A percentile compares a stretch with the other conserved stretches of the same genome.
Evolutionary conservation across 2,113 vertebrate genomes (phyloP).

Genomic region (Anolis sagrei): DNA sequence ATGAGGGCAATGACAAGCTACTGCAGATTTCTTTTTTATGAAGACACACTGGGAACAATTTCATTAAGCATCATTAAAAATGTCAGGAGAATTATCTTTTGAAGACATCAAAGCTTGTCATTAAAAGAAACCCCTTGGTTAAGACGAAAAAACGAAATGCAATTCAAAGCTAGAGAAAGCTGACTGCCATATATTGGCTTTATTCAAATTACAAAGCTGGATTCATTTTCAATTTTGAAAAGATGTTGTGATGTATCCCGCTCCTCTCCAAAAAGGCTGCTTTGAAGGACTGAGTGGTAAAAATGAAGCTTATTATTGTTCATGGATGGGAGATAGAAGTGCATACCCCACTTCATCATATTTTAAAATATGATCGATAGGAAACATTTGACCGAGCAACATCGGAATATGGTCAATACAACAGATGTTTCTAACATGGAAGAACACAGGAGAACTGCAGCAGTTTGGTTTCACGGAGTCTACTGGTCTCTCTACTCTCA

Average conservation of each 20-base stretch:
- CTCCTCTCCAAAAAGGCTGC: not conserved
- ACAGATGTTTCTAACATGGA: no score
- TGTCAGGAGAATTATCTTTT: constrained; percentile 52
- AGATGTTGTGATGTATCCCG: constrained; percentile 8
- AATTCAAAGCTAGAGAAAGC: constrained; percentile 59
- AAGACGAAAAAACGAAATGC: constrained; percentile 21
- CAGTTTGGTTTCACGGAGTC: no score
- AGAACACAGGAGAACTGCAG: no score
- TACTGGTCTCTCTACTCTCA: no score
- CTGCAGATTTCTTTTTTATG: constrained; percentile 11
- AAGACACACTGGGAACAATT: constrained; percentile 9
- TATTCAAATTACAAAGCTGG: constrained; percentile 54
- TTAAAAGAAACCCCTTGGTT: constrained; percentile 27
- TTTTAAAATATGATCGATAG: no score
- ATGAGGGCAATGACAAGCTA: constrained; percentile 7
- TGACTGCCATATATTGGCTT: constrained; percentile 44
- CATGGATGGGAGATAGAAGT: not conserved
- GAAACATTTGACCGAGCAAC: no score
- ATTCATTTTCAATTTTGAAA: constrained; percentile 65
- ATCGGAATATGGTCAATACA: no score
- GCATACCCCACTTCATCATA: not conserved
- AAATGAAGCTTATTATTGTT: not conserved
- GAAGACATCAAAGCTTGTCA: constrained; percentile 39
- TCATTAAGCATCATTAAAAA: constrained; percentile 13
- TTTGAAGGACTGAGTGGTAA: not conserved